Evolutionary conservation across 1,140 invertebrate genomes (phyloP).

Genomic region (fruit fly (Drosophila melanogaster)): DNA sequence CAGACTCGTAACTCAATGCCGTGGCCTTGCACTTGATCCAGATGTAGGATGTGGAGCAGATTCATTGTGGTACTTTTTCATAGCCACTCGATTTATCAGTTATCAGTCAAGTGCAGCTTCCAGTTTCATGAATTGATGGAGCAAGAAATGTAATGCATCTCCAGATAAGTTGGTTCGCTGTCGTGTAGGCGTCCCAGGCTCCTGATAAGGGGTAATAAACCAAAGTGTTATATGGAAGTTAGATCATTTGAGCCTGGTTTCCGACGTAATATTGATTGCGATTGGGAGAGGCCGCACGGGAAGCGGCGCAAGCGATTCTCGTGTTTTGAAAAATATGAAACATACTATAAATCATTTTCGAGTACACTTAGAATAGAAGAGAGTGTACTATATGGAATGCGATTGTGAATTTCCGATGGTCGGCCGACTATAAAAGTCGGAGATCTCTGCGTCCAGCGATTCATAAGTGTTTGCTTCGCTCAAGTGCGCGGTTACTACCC

Average conservation of each 20-base stretch:
- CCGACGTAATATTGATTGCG: conserved; percentile 48
- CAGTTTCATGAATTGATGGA: conserved; percentile 14
- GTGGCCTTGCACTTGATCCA: conserved; percentile 54
- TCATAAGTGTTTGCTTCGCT: conserved; percentile 57
- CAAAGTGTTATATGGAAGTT: conserved; percentile 5
- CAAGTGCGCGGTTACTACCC: conserved; percentile 34
- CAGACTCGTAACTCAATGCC: conserved; percentile 14
- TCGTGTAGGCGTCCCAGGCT: conserved; percentile 17
- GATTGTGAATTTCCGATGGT: conserved; percentile 59
- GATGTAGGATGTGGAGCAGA: conserved; percentile 6
- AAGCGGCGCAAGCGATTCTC: conserved; percentile 16
- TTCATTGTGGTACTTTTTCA: background rate
- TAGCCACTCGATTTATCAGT: background rate
- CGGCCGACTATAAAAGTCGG: conserved; percentile 66
- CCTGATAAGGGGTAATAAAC: conserved; percentile 24
- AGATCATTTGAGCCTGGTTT: conserved; percentile 6
- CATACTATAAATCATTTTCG: conserved; percentile 70
- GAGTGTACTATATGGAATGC: conserved; percentile 46
- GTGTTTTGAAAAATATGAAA: conserved; percentile 70
- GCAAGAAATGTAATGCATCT: conserved; percentile 4
- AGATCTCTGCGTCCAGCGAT: conserved; percentile 27
- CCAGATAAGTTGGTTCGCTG: conserved; percentile 14
- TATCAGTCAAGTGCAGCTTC: conserved; percentile 70
- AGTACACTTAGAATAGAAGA: conserved; percentile 30
- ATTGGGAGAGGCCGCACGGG: conserved; percentile 19